Conservation (phyloP, 23 tunicate genomes). For the Ciona savignyi region DNA sequence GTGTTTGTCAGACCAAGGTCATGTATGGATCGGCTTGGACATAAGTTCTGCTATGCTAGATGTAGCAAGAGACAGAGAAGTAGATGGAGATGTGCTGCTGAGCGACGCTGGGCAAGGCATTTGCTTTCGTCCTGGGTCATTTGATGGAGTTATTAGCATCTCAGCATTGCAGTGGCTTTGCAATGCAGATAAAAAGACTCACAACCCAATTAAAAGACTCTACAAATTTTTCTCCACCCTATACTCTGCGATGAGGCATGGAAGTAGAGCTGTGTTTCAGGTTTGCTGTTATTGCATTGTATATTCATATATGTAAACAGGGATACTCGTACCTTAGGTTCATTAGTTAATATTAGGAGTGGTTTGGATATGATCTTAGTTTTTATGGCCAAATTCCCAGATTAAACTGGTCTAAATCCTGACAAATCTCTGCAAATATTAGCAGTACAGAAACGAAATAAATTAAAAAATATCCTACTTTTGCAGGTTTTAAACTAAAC, state of each 20-base stretch:
- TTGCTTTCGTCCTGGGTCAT: constrained; percentile 76
- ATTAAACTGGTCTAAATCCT: background rate
- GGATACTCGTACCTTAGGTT: too few relatives aligned
- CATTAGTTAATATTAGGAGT: background rate
- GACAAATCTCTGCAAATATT: background rate
- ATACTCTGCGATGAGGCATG: constrained; percentile 85
- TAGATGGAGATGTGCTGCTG: constrained; percentile 61
- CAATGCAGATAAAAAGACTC: constrained; percentile 78
- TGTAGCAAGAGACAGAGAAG: constrained; percentile 76
- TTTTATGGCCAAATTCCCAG: constrained; percentile 3
- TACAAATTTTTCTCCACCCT: constrained; percentile 75
- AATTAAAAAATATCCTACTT: background rate
- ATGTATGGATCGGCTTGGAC: constrained; percentile 91
- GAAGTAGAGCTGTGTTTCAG: constrained; percentile 92
- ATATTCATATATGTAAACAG: too few relatives aligned
- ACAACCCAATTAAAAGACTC: constrained; percentile 73
- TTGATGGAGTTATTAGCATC: constrained; percentile 91
- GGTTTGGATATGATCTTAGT: background rate
- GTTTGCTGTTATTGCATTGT: constrained; percentile 15
- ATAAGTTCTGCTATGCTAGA: constrained; percentile 84
- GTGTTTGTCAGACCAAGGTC: constrained; percentile 75
- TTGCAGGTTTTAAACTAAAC: too few relatives aligned
- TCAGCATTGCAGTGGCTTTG: constrained; percentile 97
- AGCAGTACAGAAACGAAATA: too few relatives aligned
- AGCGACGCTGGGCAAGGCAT: constrained; percentile 95